Conservation (phyloP, 2,888 invertebrate species). For the Coleophora deauratella region DNA sequence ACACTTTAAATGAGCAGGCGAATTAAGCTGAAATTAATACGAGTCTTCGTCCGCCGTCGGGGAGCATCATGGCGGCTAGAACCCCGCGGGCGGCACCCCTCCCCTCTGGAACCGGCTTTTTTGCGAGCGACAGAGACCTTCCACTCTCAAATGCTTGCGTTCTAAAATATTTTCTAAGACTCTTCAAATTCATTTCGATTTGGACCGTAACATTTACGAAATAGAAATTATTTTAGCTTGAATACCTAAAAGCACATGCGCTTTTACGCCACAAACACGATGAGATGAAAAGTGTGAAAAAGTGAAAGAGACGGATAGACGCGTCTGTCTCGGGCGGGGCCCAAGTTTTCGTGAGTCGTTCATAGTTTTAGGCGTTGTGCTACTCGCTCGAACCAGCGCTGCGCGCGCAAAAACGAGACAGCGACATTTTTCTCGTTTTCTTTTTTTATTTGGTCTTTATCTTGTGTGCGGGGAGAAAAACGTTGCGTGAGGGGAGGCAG, state of each 20-base stretch:
- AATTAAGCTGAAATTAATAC: slow-evolving; percentile 69
- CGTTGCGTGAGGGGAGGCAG: slow-evolving; percentile 51
- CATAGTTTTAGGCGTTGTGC: slow-evolving; percentile 63
- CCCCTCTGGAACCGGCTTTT: slow-evolving; percentile 51
- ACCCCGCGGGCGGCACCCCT: slow-evolving; percentile 26
- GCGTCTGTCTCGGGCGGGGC: slow-evolving; percentile 70
- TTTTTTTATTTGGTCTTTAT: slow-evolving; percentile 73
- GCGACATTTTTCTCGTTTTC: slow-evolving; percentile 69
- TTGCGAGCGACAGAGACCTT: slow-evolving; percentile 72
- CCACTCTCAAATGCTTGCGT: slow-evolving; percentile 64
- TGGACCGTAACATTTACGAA: accelerated
- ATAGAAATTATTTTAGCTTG: slow-evolving; percentile 12
- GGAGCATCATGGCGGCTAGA: slow-evolving; percentile 55
- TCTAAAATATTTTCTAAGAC: slow-evolving; percentile 67
- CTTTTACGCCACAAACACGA: not conserved
- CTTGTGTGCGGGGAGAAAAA: slow-evolving; percentile 68
- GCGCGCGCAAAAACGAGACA: slow-evolving; percentile 42
- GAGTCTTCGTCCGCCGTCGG: slow-evolving; percentile 64
- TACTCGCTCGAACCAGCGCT: slow-evolving; percentile 38
- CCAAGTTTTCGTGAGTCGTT: slow-evolving; percentile 73
- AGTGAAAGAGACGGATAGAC: slow-evolving; percentile 73
- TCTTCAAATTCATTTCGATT: slow-evolving; percentile 16
- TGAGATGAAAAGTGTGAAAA: slow-evolving; percentile 71
- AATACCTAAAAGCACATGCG: too few species aligned
- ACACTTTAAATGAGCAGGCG: slow-evolving; percentile 56